Evolutionary conservation across 1,140 invertebrate genomes (phyloP).

Genomic region (Hypothenemus hampei): DNA sequence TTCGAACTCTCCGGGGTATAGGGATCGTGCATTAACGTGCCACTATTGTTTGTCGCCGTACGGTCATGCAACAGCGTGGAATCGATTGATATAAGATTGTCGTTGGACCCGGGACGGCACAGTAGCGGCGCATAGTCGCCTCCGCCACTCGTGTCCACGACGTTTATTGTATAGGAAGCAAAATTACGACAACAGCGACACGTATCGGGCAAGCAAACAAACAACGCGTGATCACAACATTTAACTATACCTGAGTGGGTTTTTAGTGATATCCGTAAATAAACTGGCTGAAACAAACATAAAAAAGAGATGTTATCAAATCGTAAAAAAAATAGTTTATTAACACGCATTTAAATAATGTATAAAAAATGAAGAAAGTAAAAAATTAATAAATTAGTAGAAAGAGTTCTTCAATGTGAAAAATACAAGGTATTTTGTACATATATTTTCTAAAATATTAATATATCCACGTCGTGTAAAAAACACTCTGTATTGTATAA

Average conservation of each 20-base stretch:
- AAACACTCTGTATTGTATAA: too few species aligned
- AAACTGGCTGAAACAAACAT: conserved; percentile 70
- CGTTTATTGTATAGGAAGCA: conserved; percentile 51
- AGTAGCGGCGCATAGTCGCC: conserved; percentile 28
- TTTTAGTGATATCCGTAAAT: conserved; percentile 64
- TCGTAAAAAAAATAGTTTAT: too few species aligned
- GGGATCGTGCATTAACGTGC: conserved; percentile 54
- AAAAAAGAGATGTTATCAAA: too few species aligned
- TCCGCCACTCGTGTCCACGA: conserved; percentile 43
- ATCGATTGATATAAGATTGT: conserved; percentile 38
- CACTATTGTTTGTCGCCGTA: conserved; percentile 47
- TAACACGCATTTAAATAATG: too few species aligned
- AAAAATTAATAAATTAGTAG: too few species aligned
- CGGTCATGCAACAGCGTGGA: conserved; percentile 52
- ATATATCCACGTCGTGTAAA: too few species aligned
- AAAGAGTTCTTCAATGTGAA: too few species aligned
- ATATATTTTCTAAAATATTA: too few species aligned
- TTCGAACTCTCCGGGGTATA: conserved; percentile 74
- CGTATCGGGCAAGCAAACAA: conserved; percentile 47
- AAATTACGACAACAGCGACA: conserved; percentile 47
- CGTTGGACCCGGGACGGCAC: conserved; percentile 30
- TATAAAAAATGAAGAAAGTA: too few species aligned
- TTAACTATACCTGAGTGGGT: conserved; percentile 70
- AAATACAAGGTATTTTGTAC: too few species aligned
- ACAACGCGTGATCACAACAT: conserved; percentile 53